Evolutionary conservation across 2,797 vertebrate species (phyloP), one percentile per base, ranked within the genome.

Genomic region (Rhinogobio ventralis): DNA sequence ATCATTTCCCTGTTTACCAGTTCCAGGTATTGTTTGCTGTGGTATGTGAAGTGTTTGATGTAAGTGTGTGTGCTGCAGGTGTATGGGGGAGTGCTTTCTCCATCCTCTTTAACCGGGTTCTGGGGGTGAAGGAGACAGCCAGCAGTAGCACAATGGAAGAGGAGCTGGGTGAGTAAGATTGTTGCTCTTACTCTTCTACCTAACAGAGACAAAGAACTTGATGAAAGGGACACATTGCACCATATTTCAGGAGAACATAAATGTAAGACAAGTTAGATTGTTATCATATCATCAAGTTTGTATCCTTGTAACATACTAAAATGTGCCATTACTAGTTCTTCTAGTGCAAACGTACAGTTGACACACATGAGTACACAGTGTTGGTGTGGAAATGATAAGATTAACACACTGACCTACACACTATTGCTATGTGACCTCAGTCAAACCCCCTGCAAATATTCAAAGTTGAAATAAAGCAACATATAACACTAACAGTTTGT

Each of bases 51-150:
- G 73, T 62, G 64, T 71, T 30, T 36, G 13, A 74, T 77, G 20
- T 66, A 45, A 45, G 33, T 77, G 55, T 84, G 7, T 85, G 14
- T 81, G 42, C 82, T 74, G 51, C 89, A 99, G 98, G 98, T 71
- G 96, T 99, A 79, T 99, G 98, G 98, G 98, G 98, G 85, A 99
- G 98, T 85, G 98, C 98, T 49, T 99, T 99, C 94, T 99, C 98
- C 28, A 99, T 99, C 91, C 91, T 99, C 85, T 97, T 99, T 93
- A 99, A 99, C 95, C 96, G 98, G 94, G 98, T 99, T 25, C 93
- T 99, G 69, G 98, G 98, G 7, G 95, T 99, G 90, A 97, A 96
- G 73, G 96, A 96, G 89, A 95, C 94, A 72, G 89, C 85, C 30
- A 87, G 96, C 1, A 92, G 93, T 74, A 94, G 95, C 87, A 99